These are phyloP conservation scores for Passerculus sandwichensis DNA, from an alignment of 2,797 vertebrate genomes.

Conservation along the genomic window DNA sequence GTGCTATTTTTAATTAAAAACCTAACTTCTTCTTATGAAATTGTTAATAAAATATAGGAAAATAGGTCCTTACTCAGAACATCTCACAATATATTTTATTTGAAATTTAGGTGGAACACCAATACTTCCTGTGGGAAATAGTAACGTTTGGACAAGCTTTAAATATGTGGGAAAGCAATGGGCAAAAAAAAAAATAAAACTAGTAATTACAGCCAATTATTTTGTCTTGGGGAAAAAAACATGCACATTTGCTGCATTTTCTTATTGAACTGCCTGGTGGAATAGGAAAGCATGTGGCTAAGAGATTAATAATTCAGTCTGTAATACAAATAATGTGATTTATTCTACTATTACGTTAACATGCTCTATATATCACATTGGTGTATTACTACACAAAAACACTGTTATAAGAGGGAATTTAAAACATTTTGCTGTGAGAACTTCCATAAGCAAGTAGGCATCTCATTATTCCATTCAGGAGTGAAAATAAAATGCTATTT, in stretches of 20 bases:
- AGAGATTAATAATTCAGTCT: not conserved
- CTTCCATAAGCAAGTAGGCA: not conserved
- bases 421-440: not conserved
- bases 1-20: not conserved
- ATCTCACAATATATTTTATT: not conserved
- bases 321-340: not conserved
- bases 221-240: not conserved
- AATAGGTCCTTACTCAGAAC: not conserved
- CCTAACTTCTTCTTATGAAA: not conserved
- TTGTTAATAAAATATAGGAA: not conserved
- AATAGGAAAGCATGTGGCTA: not conserved
- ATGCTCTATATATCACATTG: not conserved
- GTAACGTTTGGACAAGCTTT: not conserved
- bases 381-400: not conserved
- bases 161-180: not conserved
- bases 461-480: not conserved
- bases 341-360: not conserved
- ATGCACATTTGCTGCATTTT: not conserved
- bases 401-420: not conserved
- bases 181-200: not conserved
- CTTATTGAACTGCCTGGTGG: not conserved
- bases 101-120: not conserved
- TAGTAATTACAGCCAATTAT: not conserved
- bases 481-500: not conserved
- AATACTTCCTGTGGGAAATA: not conserved